A percentile compares a stretch with the other conserved stretches of the same genome.
These are phyloP conservation scores for Paradisaea rubra DNA, from an alignment of 2,113 vertebrate genomes.

Conservation along the genomic window DNA sequence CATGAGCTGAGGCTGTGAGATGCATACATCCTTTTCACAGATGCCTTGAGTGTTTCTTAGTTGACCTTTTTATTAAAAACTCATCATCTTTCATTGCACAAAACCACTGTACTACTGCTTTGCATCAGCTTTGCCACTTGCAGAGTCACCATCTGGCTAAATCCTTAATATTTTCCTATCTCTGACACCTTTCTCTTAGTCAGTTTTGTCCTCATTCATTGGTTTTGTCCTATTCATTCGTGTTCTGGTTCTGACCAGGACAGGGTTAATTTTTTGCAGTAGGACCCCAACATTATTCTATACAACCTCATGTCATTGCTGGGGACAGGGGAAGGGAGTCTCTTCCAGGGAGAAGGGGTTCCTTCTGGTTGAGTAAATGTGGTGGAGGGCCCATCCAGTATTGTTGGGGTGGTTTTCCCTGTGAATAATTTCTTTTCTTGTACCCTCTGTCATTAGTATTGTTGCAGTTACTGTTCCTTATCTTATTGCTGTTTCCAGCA, in stretches of 20 bases:
- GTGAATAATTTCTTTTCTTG: not conserved
- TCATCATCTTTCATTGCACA: not conserved
- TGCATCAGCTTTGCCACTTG: not conserved
- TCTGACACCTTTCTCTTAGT: not conserved
- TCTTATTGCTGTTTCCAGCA: not conserved
- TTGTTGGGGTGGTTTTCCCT: not conserved
- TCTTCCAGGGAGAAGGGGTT: not conserved
- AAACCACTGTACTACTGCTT: not conserved
- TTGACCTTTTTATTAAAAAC: not conserved
- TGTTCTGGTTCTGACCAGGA: not conserved
- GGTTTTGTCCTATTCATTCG: not conserved
- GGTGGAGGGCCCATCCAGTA: not conserved
- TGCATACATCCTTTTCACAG: not conserved
- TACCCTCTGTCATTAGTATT: not conserved
- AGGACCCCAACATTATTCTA: not conserved
- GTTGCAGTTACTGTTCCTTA: not conserved
- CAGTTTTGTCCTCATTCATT: not conserved
- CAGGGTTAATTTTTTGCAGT: not conserved
- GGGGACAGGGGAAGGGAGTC: rapidly evolving
- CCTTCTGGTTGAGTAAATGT: not conserved
- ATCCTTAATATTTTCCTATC: not conserved
- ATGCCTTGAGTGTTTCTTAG: not conserved
- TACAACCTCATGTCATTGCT: not conserved
- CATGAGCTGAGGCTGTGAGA: not conserved
- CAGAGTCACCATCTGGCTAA: not conserved